Percentiles rank a stretch among this genome's conserved stretches.
phyloP scores from a whole-genome alignment of 2,888 invertebrate species.

The Alviniconcha strummeri region DNA sequence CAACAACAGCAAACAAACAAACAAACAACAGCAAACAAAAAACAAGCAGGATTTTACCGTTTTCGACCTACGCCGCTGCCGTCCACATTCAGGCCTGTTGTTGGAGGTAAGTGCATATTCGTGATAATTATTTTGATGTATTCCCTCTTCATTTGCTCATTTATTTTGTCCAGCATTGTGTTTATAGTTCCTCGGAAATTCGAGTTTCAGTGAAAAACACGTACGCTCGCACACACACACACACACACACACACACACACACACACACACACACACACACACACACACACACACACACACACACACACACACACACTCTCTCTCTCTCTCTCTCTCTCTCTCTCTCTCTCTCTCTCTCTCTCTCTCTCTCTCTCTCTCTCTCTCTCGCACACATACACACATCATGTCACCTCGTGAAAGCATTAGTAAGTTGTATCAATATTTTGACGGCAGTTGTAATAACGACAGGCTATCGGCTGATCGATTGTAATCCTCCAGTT shows the following conservation, averaged over 20 bases:
- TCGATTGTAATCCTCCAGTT: no score
- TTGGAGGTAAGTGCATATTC: no score
- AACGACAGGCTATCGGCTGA: not conserved
- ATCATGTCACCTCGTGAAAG: not conserved
- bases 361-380: conserved; percentile 25
- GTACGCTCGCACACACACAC: not conserved
- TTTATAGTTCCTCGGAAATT: no score
- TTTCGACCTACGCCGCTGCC: no score
- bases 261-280: not conserved
- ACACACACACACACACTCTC: not conserved
- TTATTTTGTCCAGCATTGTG: no score
- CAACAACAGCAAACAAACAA: no score
- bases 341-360: conserved; percentile 26
- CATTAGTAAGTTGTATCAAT: not conserved
- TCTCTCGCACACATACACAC: conserved; percentile 1
- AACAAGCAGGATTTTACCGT: no score
- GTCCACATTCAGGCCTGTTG: no score
- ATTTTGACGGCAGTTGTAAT: not conserved
- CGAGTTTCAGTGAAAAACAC: not conserved
- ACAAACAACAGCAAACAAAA: no score
- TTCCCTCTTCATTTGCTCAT: no score
- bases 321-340: conserved; percentile 1
- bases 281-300: conserved; percentile 12
- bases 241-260: conserved; percentile 9
- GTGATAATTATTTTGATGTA: no score